Base-by-base conservation (phyloP, 2,888 invertebrate genomes). In the Thymelicus lineola region DNA sequence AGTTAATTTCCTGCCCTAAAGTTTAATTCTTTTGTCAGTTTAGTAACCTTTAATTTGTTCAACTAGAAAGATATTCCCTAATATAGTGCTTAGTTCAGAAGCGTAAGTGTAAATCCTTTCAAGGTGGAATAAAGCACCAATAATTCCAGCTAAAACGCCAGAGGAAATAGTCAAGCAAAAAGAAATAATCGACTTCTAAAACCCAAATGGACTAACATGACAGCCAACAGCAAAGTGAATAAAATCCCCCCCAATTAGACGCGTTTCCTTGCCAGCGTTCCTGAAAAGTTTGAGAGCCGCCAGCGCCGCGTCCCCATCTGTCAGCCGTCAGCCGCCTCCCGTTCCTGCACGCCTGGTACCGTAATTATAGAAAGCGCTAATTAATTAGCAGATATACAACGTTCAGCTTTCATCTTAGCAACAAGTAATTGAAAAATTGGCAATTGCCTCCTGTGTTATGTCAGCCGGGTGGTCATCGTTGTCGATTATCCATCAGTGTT, bases 301-400 rank as follows among this genome's bases (percentile, higher is more conserved):
- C 89, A 87, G 86, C 86, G 85, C 81, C 82, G 83, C 90, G 91
- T 91, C 82, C 85, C 83, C 91, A 91, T 91, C 89, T 90, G 91
- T 92, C 92, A 88, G 70, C 77, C 83, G 91, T 90, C 90, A 48
- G 84, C 88, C 83, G 87, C 87, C 84, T 84, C 85, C 80, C 77
- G 77, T 82, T 82, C 79, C 80, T 81, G 84, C 84, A 78, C 80
- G 73, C 75, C 76, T 77, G 75, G 77, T 76, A 75, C 75, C 76
- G 86, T 91, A 90, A 90, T 90, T 91, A 88, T 90, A 90, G 86
- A 68, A 77, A 77, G 72, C 72, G 76, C 86, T 91, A 90, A 91
- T 91, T 91, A 90, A 91, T 90, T 79, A 79, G 81, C 77, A 79
- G 77, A 77, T 76, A 76, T 76, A 77, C 74, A 75, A 72, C 66